phyloP scores from a whole-genome alignment of 2,113 vertebrate species.

The Antigone vipio region DNA sequence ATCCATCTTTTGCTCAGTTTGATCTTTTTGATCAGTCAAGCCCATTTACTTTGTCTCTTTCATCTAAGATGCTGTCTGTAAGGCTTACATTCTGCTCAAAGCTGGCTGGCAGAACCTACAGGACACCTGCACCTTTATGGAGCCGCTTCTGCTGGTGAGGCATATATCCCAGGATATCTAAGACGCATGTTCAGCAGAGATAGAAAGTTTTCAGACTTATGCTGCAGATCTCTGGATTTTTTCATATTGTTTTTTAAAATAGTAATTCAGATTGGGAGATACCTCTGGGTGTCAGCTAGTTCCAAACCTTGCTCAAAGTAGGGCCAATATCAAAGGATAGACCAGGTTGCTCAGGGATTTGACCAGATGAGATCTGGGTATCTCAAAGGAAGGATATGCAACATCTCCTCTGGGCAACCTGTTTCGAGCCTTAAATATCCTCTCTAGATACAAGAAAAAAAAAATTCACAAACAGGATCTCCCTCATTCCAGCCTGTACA shows the following conservation, averaged over 20 bases:
- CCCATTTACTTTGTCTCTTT: not conserved
- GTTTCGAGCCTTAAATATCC: not conserved
- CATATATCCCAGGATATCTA: not conserved
- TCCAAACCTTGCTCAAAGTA: not conserved
- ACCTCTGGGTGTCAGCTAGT: not conserved
- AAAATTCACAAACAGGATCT: not conserved
- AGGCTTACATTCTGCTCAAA: not conserved
- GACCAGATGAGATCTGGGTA: not conserved
- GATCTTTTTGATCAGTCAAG: not conserved
- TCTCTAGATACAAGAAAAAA: not conserved
- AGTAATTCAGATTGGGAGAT: not conserved
- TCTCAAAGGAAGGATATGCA: not conserved
- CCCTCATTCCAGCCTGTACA: not conserved
- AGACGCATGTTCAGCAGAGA: not conserved
- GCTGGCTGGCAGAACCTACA: not conserved
- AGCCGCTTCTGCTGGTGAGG: not conserved
- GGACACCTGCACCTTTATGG: not conserved
- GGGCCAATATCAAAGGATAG: not conserved
- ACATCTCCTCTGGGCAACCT: not conserved
- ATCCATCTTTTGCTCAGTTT: not conserved
- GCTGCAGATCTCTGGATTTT: not conserved
- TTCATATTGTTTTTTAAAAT: not conserved
- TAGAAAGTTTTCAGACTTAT: not conserved
- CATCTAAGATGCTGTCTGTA: not conserved
- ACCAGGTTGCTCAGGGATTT: not conserved